Evolutionary conservation across 2,113 vertebrate genomes (phyloP).

Genomic region (Sander lucioperca): DNA sequence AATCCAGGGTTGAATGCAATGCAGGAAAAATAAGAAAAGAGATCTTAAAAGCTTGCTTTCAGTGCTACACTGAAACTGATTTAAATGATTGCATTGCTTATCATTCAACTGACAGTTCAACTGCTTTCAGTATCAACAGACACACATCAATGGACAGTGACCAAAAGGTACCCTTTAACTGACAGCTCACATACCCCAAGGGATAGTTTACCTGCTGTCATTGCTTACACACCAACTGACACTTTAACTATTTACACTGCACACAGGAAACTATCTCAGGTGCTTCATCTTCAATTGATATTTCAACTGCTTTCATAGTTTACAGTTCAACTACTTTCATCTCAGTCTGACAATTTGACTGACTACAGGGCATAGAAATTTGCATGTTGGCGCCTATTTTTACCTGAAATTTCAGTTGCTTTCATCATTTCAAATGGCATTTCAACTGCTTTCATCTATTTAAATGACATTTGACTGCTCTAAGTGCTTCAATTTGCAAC

Average conservation of each 20-base stretch:
- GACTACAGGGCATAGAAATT: background rate
- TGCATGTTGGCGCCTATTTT: background rate
- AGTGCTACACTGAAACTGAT: too few species aligned
- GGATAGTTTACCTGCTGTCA: background rate
- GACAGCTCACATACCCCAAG: background rate
- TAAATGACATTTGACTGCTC: background rate
- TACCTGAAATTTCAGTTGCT: background rate
- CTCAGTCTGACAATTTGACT: background rate
- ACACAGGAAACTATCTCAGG: background rate
- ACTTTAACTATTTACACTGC: background rate
- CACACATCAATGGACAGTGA: background rate
- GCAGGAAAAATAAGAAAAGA: conserved; percentile 6
- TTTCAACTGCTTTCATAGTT: background rate
- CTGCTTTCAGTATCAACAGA: background rate
- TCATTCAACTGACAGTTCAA: background rate
- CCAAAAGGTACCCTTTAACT: background rate
- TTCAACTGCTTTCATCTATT: background rate
- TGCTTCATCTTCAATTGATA: background rate
- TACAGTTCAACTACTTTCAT: background rate
- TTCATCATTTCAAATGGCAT: background rate
- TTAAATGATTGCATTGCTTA: too few species aligned
- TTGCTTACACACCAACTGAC: background rate
- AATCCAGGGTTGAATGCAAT: conserved; percentile 27
- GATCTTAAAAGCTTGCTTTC: background rate
- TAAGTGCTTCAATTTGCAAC: background rate